These are phyloP conservation scores for Caenorhabditis remanei DNA, from an alignment of 1,140 invertebrate species.

Conservation along the genomic window DNA sequence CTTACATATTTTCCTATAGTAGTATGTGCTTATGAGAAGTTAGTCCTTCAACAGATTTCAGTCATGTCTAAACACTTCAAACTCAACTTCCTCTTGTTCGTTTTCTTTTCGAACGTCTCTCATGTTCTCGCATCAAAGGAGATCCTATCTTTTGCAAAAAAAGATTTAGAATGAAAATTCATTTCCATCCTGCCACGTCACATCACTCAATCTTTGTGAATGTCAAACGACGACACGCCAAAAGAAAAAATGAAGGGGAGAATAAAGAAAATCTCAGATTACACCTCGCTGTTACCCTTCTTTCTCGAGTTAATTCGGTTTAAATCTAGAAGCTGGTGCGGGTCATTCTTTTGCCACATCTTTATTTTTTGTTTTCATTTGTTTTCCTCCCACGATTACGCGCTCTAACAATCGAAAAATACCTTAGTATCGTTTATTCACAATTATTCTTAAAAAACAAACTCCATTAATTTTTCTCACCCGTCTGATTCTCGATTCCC, in stretches of 20 bases:
- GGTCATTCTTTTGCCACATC: background rate
- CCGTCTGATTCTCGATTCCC: background rate
- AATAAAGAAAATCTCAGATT: constrained; percentile 32
- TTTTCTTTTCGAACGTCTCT: background rate
- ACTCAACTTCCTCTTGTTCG: background rate
- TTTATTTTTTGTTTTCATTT: background rate
- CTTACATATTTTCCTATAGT: no score
- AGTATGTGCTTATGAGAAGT: no score
- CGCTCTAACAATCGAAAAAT: background rate
- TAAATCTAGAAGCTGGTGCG: background rate
- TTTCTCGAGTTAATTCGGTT: background rate
- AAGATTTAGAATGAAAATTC: background rate
- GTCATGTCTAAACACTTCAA: background rate
- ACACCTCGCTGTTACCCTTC: background rate
- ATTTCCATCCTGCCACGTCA: constrained; percentile 13
- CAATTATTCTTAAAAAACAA: background rate
- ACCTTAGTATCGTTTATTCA: background rate
- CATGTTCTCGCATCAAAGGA: background rate
- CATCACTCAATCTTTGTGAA: constrained; percentile 23
- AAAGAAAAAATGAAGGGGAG: background rate
- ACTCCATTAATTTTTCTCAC: background rate
- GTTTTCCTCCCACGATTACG: background rate
- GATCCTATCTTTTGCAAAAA: background rate
- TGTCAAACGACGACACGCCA: background rate
- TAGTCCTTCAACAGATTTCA: background rate